A percentile compares a stretch with the other conserved stretches of the same genome.
Conservation (phyloP, 1,140 invertebrate genomes). For the Antheraea mylitta region DNA sequence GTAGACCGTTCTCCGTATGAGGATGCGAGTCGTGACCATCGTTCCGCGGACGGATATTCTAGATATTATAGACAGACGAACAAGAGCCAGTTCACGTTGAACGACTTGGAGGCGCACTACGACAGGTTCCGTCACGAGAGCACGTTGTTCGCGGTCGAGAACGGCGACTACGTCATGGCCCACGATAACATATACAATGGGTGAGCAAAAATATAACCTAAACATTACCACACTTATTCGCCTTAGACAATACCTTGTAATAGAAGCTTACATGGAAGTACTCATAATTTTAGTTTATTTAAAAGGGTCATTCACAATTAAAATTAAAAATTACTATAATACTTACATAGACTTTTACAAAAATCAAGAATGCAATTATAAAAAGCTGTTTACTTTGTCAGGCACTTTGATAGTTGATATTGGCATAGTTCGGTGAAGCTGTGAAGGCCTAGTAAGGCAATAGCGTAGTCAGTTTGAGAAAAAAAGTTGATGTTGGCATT, state of each 20-base stretch:
- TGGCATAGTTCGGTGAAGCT: too few relatives aligned
- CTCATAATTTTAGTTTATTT: neutral
- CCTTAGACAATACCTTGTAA: neutral
- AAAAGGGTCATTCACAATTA: neutral
- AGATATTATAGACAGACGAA: slow-evolving; percentile 48
- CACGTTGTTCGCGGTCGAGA: slow-evolving; percentile 48
- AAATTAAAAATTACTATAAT: too few relatives aligned
- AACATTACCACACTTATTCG: neutral
- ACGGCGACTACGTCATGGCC: slow-evolving; percentile 70
- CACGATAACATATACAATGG: slow-evolving; percentile 53
- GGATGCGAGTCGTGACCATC: slow-evolving; percentile 55
- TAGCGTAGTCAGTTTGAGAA: too few relatives aligned
- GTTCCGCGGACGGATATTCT: slow-evolving; percentile 44
- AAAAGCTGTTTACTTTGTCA: too few relatives aligned
- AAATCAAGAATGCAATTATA: too few relatives aligned
- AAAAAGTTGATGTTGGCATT: too few relatives aligned
- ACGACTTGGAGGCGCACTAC: slow-evolving; percentile 43
- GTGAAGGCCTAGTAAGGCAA: too few relatives aligned
- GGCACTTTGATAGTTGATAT: too few relatives aligned
- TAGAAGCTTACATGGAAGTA: neutral
- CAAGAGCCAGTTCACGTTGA: slow-evolving; percentile 66
- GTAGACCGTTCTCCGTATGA: slow-evolving; percentile 69
- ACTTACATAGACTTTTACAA: too few relatives aligned
- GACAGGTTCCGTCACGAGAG: slow-evolving; percentile 60
- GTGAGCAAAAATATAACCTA: slow-evolving; percentile 37